Evolutionary conservation across 2,797 vertebrate genomes (phyloP).

Genomic region (Nannoperca australis): DNA sequence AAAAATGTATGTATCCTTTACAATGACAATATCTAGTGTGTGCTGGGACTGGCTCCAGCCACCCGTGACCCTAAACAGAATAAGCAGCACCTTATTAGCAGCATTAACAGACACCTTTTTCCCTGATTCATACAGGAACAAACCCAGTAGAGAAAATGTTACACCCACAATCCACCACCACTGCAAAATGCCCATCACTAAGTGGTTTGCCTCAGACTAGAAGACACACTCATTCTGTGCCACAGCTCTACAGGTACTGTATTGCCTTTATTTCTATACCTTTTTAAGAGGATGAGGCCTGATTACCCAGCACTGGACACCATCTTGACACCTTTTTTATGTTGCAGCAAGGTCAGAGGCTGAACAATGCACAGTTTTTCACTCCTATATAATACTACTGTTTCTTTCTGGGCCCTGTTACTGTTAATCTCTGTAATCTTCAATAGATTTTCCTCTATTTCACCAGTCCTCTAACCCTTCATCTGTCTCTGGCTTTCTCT

Average conservation of each 20-base stretch:
- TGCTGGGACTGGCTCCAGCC: neutral
- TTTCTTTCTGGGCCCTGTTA: neutral
- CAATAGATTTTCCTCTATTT: conserved; percentile 9
- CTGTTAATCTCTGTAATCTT: conserved; percentile 25
- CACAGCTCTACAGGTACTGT: neutral
- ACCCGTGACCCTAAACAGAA: neutral
- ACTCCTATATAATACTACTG: neutral
- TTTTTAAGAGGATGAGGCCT: conserved; percentile 36
- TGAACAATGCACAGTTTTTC: conserved; percentile 33
- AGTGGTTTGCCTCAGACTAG: neutral
- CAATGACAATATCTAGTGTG: neutral
- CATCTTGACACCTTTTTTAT: conserved; percentile 37
- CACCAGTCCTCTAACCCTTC: neutral
- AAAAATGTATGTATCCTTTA: neutral
- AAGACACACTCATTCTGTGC: neutral
- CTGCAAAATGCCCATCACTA: neutral
- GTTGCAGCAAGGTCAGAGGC: conserved; percentile 28
- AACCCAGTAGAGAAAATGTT: neutral
- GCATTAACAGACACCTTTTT: neutral
- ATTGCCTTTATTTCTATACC: neutral
- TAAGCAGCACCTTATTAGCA: neutral
- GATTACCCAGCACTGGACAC: conserved; percentile 17
- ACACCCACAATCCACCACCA: neutral
- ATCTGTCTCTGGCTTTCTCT: neutral
- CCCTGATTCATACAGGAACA: neutral